Conservation (phyloP, 2,888 invertebrate species). For the Aspidiotus rigidus region DNA sequence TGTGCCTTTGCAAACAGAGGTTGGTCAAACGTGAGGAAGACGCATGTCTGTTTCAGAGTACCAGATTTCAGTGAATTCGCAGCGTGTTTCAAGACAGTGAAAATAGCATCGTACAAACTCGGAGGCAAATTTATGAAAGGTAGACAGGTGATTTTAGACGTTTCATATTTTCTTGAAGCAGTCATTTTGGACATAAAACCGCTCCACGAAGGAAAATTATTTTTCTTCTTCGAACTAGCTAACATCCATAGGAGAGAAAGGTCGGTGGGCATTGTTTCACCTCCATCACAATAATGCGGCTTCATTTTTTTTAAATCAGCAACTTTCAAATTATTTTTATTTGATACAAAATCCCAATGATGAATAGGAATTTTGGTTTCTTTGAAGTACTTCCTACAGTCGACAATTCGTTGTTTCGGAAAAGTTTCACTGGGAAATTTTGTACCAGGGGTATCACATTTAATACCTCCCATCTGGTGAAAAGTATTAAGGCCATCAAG, state of each 20-base stretch:
- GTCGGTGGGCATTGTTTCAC: background rate
- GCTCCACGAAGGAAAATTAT: too few relatives aligned
- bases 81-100: background rate
- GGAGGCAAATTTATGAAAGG: background rate
- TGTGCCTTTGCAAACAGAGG: conserved; percentile 40
- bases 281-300: too few relatives aligned
- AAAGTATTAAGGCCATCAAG: background rate
- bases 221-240: background rate
- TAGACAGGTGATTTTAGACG: background rate
- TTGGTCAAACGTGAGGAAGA: background rate
- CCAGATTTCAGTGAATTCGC: background rate
- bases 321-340: too few relatives aligned
- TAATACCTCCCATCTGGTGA: too few relatives aligned
- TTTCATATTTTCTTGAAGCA: background rate
- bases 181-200: background rate
- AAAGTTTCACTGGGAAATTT: too few relatives aligned
- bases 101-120: background rate
- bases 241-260: background rate
- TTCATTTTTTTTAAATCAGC: too few relatives aligned
- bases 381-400: too few relatives aligned
- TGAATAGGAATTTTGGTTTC: too few relatives aligned
- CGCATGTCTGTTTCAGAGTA: background rate
- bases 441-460: too few relatives aligned
- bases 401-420: too few relatives aligned
- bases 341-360: too few relatives aligned